Conservation (phyloP, 2,113 vertebrate species). For the Zootoca vivipara region DNA sequence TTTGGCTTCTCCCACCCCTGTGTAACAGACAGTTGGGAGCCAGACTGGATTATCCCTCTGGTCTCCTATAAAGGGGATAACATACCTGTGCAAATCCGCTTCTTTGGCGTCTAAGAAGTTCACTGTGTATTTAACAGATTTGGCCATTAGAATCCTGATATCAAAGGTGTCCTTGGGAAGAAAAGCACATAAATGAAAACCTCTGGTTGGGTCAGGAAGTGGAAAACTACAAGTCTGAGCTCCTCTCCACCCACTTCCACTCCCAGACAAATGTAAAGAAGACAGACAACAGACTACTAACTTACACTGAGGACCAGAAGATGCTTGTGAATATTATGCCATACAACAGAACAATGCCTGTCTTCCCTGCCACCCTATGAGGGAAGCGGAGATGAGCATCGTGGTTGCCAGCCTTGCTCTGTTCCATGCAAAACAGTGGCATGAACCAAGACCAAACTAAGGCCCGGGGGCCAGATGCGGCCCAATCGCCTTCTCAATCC, state of each 20-base stretch:
- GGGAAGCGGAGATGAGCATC: not conserved
- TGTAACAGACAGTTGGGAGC: not conserved
- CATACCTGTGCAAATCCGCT: slow-evolving; percentile 92
- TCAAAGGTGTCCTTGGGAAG: slow-evolving; percentile 90
- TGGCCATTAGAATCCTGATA: slow-evolving; percentile 95
- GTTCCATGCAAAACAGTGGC: not conserved
- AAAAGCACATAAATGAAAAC: not conserved
- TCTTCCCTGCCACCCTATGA: not conserved
- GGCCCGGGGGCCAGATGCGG: no score
- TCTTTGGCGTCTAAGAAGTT: slow-evolving; percentile 98
- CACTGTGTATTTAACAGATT: slow-evolving; percentile 94
- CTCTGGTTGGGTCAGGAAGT: not conserved
- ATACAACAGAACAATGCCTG: not conserved
- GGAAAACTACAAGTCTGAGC: not conserved
- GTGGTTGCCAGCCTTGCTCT: not conserved
- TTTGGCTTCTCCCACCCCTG: not conserved
- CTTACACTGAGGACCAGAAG: not conserved
- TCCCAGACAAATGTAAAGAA: not conserved
- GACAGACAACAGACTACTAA: not conserved
- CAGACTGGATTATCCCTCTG: not conserved
- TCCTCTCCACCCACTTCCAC: not conserved
- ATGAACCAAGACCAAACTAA: not conserved
- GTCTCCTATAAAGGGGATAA: not conserved
- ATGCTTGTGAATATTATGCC: not conserved
- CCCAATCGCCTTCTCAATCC: no score